phyloP scores from a whole-genome alignment of 2,888 invertebrate genomes.

The Philaethria dido region DNA sequence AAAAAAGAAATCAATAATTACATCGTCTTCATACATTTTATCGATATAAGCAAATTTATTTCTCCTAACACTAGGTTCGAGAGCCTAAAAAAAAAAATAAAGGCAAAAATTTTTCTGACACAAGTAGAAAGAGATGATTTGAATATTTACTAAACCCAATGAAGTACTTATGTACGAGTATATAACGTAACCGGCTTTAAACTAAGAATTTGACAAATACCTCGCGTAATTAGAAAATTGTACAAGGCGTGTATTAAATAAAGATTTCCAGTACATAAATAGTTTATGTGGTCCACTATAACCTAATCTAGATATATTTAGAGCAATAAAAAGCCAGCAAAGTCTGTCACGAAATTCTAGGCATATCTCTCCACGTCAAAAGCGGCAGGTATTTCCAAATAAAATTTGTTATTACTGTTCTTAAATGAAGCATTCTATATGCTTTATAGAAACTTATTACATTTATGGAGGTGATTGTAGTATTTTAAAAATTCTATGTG shows the following conservation, averaged over 20 bases:
- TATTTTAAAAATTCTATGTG: neutral
- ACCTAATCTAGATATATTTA: constrained; percentile 14
- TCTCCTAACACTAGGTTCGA: no score
- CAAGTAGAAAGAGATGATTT: no score
- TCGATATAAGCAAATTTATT: no score
- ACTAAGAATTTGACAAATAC: no score
- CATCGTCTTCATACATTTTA: no score
- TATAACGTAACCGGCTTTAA: no score
- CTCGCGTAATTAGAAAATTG: no score
- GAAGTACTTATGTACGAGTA: no score
- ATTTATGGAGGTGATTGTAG: constrained; percentile 6
- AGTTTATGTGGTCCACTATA: constrained; percentile 21
- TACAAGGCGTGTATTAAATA: neutral
- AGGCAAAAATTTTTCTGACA: no score
- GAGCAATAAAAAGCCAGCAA: neutral
- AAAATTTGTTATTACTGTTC: constrained; percentile 6
- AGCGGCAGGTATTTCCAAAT: constrained; percentile 2
- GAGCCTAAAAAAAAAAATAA: no score
- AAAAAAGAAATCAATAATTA: no score
- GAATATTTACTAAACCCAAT: no score
- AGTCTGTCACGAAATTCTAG: neutral
- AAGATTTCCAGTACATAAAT: neutral
- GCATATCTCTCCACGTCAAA: neutral
- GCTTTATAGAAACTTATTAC: constrained; percentile 5
- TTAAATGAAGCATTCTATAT: constrained; percentile 12